Base-by-base conservation (phyloP, 2,888 invertebrate species). In the Trachelus troglodyta region DNA sequence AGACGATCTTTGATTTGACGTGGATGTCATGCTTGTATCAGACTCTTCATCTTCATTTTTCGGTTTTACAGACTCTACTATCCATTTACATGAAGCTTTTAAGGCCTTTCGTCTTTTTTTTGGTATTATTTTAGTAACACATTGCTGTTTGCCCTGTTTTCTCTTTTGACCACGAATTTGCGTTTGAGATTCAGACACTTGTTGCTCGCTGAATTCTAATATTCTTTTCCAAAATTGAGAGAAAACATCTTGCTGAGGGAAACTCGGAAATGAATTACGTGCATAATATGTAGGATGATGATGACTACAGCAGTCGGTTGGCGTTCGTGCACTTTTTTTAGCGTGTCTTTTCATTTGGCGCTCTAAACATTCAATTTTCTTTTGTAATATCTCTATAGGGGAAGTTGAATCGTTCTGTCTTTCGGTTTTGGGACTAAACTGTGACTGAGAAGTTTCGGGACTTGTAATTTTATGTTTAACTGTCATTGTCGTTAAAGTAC, bases 341-440 rank as follows among this genome's bases (percentile, higher is more conserved):
- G 15, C 12, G 35, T 82, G 79, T 40, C 81, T 84, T 15, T 85
- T 83, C 4, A 87, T n/a, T 77, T 84, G 82, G 1, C 74, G 77
- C 76, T 86, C 85, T 75, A 88, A 78, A 9, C 23, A 80, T 34
- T 79, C 77, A 6, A 88, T 31, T 79, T 80, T 84, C 30, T 80
- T 79, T 37, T 85, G 79, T 23, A 88, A 40, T 9, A 79, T 80
- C 6, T 83, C 80, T 15, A 88, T 75, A 75, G 81, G 76, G 2
- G 1, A 79, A 77, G 34, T 23, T 71, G 71, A 30, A 33, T 71
- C 31, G 12, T 56, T 11, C 74, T n/a, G 74, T 69, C 23, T 81
- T 82, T 71, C 56, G 80, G 3, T 83, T 34, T 33, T 23, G 40
- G 40, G 40, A 23, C 23, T 56, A 56, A 6, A 1, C 0, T 56